These are phyloP conservation scores for Portevinia maculata DNA, from an alignment of 2,888 invertebrate genomes.

Conservation along the genomic window DNA sequence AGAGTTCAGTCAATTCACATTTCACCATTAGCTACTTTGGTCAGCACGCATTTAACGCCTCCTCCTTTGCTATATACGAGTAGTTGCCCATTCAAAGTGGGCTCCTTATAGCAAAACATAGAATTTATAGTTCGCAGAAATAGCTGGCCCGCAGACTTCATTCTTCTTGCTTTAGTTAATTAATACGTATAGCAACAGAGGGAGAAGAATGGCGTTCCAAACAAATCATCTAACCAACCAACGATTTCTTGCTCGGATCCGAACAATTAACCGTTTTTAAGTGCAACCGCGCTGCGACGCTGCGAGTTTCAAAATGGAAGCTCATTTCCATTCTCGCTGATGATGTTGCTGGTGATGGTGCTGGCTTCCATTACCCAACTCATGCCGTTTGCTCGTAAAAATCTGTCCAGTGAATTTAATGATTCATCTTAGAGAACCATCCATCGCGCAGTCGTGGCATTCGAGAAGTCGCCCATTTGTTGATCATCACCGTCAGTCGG, in stretches of 20 bases:
- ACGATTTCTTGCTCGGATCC: conserved; percentile 31
- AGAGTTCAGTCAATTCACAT: background rate
- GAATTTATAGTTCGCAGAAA: conserved; percentile 58
- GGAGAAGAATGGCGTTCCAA: background rate
- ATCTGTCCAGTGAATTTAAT: conserved; percentile 52
- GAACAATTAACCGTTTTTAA: conserved; percentile 57
- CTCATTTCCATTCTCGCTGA: conserved; percentile 35
- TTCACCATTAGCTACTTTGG: background rate
- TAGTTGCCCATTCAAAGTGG: background rate
- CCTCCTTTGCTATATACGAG: conserved; percentile 5
- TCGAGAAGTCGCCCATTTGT: conserved; percentile 39
- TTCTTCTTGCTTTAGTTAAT: conserved; percentile 40
- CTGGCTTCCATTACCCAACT: conserved; percentile 4
- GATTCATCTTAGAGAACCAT: conserved; percentile 15
- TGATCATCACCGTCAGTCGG: conserved; percentile 1
- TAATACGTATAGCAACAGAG: conserved; percentile 23
- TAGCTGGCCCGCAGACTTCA: conserved; percentile 27
- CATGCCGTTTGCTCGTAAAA: conserved; percentile 57
- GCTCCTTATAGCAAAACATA: conserved; percentile 19
- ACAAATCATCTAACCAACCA: conserved; percentile 1
- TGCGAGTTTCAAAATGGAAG: conserved; percentile 34
- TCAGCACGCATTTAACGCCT: conserved; percentile 25
- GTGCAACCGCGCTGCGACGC: conserved; percentile 14
- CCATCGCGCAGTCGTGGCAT: background rate
- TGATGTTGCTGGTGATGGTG: conserved; percentile 13